A percentile compares a stretch with the other conserved stretches of the same genome.
Conservation (phyloP, 2,888 invertebrate genomes). For the Melangyna quadrimaculata region DNA sequence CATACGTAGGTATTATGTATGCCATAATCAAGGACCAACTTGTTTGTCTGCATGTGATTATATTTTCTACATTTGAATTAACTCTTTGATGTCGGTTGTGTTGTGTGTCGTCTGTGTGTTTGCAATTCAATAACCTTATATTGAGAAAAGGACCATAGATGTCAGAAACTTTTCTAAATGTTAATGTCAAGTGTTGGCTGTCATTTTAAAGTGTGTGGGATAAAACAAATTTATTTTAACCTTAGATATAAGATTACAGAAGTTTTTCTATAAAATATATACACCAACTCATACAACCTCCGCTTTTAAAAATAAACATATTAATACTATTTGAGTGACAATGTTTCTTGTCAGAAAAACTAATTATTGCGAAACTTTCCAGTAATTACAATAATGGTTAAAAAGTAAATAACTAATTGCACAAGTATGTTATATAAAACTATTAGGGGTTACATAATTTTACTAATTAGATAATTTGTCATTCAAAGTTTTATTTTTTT, state of each 20-base stretch:
- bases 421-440: no score
- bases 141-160: conserved; percentile 5
- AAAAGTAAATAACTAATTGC: no score
- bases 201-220: neutral
- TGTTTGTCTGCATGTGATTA: neutral
- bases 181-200: conserved; percentile 4
- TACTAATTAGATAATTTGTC: no score
- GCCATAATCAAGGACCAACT: neutral
- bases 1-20: neutral
- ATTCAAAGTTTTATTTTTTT: no score
- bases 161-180: neutral
- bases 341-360: no score
- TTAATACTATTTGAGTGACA: no score
- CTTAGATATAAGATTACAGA: neutral
- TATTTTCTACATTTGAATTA: conserved; percentile 22
- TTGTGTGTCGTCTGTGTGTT: neutral
- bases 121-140: neutral
- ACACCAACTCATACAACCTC: neutral
- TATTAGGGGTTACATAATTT: no score
- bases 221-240: neutral
- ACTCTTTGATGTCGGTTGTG: neutral
- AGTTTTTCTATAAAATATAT: neutral
- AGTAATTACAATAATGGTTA: no score
- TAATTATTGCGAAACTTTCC: no score
- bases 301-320: neutral